Evolutionary conservation across 2,113 vertebrate genomes (phyloP), one percentile per base, ranked within the genome.

Genomic region (Aegypius monachus): DNA sequence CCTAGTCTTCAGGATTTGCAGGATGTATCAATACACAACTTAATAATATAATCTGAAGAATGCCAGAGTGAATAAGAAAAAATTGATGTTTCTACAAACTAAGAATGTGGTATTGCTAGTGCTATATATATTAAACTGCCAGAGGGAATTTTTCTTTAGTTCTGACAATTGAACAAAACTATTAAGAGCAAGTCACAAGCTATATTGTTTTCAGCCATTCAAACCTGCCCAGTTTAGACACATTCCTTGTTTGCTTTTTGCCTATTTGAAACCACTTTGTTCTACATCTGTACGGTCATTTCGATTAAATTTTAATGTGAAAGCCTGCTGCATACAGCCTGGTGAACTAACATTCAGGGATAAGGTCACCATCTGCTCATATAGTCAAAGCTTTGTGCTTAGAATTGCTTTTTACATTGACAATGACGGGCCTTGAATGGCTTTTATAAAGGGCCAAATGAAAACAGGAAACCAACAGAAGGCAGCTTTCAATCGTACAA

Each of bases 361-460:
- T 90, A 95, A 97, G 81, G 91, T 96, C 91, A 88, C 97, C 96
- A 97, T 97, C 97, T 97, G 97, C 91, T 97, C 90, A 21, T 53
- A 43, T 14, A 85, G 73, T 71, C 83, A 90, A 86, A 92, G 91
- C 86, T 94, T 94, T 92, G 71, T 95, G 75, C 58, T 81, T 71
- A 90, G 79, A 95, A 94, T 93, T 91, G 91, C 61, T 36, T 95
- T 96, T 92, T 90, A 53, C 59, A 52, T 88, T 86, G 70, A 80
- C 73, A 96, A 3, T 71, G 85, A 81, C 79, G 92, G 71, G 29
- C 43, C 31, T 40, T 71, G 81, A 70, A 88, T 79, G 42, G 66
- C 65, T 91, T 20, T 87, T 77, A 65, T 20, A 42, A 94, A 94
- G 67, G 71, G 78, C 85, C 72, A 68, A 13, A 72, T 84, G 63